A percentile compares a stretch with the other conserved stretches of the same genome.
These are phyloP conservation scores for Parochlus steinenii DNA, from an alignment of 2,888 invertebrate genomes.

Conservation along the genomic window DNA sequence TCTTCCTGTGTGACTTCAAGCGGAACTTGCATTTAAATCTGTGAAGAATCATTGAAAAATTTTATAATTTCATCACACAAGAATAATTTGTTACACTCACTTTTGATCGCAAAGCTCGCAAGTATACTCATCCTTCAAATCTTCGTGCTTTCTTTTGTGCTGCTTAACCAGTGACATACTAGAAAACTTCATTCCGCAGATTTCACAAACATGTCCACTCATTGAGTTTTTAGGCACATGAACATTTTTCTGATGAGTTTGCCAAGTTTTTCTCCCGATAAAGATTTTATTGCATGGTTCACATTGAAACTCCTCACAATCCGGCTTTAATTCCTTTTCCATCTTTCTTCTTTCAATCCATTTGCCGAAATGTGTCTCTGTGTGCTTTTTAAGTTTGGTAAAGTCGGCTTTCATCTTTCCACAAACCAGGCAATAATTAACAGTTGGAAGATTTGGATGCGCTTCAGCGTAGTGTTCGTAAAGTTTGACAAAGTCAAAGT, in stretches of 20 bases:
- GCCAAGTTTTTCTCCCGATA: not conserved
- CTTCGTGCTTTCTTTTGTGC: not conserved
- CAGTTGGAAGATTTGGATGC: too few relatives aligned
- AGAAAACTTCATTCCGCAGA: conserved; percentile 1
- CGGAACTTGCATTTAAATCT: too few relatives aligned
- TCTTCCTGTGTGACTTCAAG: too few relatives aligned
- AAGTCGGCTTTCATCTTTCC: conserved; percentile 8
- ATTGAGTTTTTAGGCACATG: not conserved
- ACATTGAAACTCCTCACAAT: not conserved
- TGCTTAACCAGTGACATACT: conserved; percentile 1
- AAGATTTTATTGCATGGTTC: conserved; percentile 1
- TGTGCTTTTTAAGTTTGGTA: too few relatives aligned
- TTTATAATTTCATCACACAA: too few relatives aligned
- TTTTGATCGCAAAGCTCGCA: too few relatives aligned
- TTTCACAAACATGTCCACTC: conserved; percentile 4
- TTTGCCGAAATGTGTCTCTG: not conserved
- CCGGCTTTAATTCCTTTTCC: too few relatives aligned
- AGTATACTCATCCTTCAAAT: too few relatives aligned
- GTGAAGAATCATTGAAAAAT: too few relatives aligned
- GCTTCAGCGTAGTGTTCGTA: conserved; percentile 5
- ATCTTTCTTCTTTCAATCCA: not conserved
- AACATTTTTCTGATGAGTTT: conserved; percentile 1
- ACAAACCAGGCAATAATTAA: conserved; percentile 8
- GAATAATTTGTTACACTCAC: too few relatives aligned
- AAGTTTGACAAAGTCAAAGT: conserved; percentile 6